Base-by-base conservation (phyloP, 30 jellyfish, hydroid and myxozoan species). In the Aurelia sp. region DNA sequence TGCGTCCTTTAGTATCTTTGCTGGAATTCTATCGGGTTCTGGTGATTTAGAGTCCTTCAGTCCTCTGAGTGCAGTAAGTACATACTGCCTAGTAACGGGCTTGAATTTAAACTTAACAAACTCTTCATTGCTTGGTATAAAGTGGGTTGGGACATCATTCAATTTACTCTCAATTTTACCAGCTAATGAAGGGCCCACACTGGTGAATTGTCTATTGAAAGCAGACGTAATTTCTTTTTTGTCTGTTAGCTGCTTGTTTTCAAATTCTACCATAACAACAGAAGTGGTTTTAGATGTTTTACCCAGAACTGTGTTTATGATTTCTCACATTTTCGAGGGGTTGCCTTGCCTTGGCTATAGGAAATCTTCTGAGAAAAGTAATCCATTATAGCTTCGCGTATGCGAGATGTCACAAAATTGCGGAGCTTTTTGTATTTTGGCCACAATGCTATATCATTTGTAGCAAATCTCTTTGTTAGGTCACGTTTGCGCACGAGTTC, bases 341-440 rank as follows among this genome's bases (percentile, higher is more conserved):
- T n/a, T n/a, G n/a, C n/a, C n/a, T 78, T 72, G 84, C 31, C 20
- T 61, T 61, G 89, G 80, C 63, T 78, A 16, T 78, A 68, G 22
- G 21, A 18, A 48, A 75, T 15, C 35, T 78, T 47, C 60, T 47
- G 50, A 7, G 89, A 47, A 78, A 61, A 60, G 19, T 40, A 78
- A 61, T 78, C 75, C 75, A 40, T 78, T 57, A 62, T 68, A 18
- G 89, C 89, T 78, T 78, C 80, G 50, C 80, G 89, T 55, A 78
- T 53, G 33, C 63, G 66, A 17, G 66, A 18, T 78, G 89, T 41
- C 47, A 63, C 55, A 60, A 53, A 62, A 65, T 40, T n/a, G n/a
- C n/a, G n/a, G n/a, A n/a, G n/a, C n/a, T n/a, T n/a, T n/a, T n/a
- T n/a, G n/a, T n/a, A n/a, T 60, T 61, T 52, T 61, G 64, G 18